These are phyloP conservation scores for Lichenostomus cassidix DNA, from an alignment of 2,113 vertebrate genomes.

Conservation along the genomic window DNA sequence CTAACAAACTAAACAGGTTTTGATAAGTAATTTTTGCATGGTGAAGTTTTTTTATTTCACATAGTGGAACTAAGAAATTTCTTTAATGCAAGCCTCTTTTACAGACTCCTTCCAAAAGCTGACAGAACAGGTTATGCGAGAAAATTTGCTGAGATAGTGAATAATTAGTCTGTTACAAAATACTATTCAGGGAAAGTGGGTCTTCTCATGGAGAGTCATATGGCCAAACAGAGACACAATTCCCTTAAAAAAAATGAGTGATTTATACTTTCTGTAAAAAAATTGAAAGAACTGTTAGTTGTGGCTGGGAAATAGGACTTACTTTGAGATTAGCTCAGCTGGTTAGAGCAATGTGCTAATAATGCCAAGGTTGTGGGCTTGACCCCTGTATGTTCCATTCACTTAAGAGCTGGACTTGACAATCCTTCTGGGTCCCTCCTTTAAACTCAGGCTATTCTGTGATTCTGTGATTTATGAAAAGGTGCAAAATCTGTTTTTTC, in stretches of 20 bases:
- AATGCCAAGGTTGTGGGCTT: neutral
- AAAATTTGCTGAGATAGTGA: neutral
- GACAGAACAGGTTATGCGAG: neutral
- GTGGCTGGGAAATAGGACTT: neutral
- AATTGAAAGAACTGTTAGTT: neutral
- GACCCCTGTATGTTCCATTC: neutral
- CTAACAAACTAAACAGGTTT: neutral
- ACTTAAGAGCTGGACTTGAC: neutral
- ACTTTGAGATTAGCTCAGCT: neutral
- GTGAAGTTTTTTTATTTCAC: neutral
- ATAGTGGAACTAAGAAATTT: neutral
- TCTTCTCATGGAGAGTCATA: neutral
- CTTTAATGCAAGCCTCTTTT: neutral
- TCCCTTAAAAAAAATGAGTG: neutral
- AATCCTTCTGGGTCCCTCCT: neutral
- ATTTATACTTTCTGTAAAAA: neutral
- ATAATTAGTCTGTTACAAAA: neutral
- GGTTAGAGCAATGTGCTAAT: neutral
- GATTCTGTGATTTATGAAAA: neutral
- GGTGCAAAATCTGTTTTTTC: neutral
- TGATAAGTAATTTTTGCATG: neutral
- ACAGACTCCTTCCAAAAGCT: neutral
- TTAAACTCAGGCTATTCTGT: neutral
- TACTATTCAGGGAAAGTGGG: neutral
- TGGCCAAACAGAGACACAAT: neutral